These are phyloP conservation scores for Myotis yumanensis DNA, from an alignment of 2,113 vertebrate genomes.

Conservation along the genomic window DNA sequence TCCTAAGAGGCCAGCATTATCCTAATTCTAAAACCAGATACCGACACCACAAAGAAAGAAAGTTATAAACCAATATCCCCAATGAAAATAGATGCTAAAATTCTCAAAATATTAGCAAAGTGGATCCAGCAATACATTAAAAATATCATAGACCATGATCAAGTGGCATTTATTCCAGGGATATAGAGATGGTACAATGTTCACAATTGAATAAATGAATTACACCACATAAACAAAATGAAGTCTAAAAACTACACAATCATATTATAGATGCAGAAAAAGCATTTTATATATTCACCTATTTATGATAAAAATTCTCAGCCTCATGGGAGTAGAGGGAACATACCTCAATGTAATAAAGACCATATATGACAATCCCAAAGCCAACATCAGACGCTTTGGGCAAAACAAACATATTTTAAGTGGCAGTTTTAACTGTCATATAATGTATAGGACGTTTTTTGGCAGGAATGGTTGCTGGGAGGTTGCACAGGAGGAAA, in stretches of 20 bases:
- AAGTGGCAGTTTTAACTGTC: not conserved
- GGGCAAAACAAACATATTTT: no score
- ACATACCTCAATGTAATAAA: no score
- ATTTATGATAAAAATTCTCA: no score
- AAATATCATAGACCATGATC: not conserved
- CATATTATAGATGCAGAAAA: not conserved
- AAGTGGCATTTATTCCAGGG: no score
- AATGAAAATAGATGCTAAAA: not conserved
- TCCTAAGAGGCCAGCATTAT: not conserved
- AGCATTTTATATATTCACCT: no score
- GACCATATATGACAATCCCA: no score
- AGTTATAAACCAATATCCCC: not conserved
- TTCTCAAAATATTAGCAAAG: not conserved
- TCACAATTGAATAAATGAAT: no score
- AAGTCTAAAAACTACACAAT: not conserved
- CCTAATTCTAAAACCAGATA: not conserved
- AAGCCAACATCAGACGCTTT: no score
- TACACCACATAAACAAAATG: not conserved
- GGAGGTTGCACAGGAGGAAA: not conserved
- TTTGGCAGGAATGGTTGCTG: not conserved
- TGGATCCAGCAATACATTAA: not conserved
- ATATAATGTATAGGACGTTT: not conserved
- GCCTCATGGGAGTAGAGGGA: no score
- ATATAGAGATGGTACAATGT: no score
- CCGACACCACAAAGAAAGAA: not conserved